These are phyloP conservation scores for Caenorhabditis zanzibari DNA, from an alignment of 2,888 invertebrate species.

Conservation along the genomic window DNA sequence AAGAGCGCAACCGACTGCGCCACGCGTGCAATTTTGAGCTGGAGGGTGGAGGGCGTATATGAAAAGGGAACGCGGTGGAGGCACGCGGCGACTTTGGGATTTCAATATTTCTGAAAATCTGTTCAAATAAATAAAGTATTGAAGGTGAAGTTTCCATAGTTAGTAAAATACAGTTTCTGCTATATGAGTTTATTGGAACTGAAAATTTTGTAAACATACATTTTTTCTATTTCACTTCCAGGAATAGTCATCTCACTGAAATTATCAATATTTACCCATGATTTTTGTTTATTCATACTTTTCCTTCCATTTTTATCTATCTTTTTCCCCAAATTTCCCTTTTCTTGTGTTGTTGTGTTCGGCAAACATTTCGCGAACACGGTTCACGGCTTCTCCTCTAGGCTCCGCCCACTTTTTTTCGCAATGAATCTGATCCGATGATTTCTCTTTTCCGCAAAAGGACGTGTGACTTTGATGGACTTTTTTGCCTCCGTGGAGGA, in stretches of 20 bases:
- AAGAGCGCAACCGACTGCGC: too few relatives aligned
- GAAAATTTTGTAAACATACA: too few relatives aligned
- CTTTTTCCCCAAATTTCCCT: too few relatives aligned
- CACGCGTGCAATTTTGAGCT: too few relatives aligned
- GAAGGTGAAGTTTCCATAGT: too few relatives aligned
- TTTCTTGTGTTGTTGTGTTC: constrained; percentile 34
- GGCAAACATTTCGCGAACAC: constrained; percentile 50
- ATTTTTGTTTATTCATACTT: constrained; percentile 16
- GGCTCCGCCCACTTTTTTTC: constrained; percentile 24
- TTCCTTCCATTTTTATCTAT: constrained; percentile 10
- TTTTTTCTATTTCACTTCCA: background rate
- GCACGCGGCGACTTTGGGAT: too few relatives aligned
- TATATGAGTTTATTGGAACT: too few relatives aligned
- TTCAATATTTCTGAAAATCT: too few relatives aligned
- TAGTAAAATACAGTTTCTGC: too few relatives aligned
- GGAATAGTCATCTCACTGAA: background rate
- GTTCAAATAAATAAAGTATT: too few relatives aligned
- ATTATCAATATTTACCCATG: constrained; percentile 19
- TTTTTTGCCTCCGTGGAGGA: background rate
- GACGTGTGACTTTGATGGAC: constrained; percentile 25
- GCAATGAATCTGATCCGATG: background rate
- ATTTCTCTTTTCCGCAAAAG: constrained; percentile 14
- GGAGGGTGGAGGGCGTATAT: too few relatives aligned
- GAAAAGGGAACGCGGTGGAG: too few relatives aligned
- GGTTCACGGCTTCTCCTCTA: constrained; percentile 6